Base-by-base conservation (phyloP, 2,888 invertebrate species). In the Iselma pallidipennis region DNA sequence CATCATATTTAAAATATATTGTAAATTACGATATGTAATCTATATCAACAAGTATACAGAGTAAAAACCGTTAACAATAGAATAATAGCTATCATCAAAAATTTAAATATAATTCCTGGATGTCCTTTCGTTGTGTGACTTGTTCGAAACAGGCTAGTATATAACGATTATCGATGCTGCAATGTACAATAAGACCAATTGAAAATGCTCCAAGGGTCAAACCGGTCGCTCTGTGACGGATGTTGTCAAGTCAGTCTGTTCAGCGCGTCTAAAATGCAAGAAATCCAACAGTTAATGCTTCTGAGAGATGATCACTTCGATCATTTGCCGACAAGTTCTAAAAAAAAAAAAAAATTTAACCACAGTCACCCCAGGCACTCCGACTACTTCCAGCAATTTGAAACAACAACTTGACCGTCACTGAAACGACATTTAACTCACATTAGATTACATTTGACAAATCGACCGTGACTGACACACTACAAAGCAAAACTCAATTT, bases 241-340 rank as follows among this genome's bases (percentile, higher is more conserved):
- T 63, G 59, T 52, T 52, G 58, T 58, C 52, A 63, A 51, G 55
- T 59, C 16, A 21, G 31, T 4, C 55, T 37, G 55, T 56, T 53
- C 42, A 42, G 55, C 63, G 63, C 52, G 37, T 53, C 58, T 59
- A 59, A 63, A 63, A 63, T 59, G 51, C 63, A 59, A 63, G 63
- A 56, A 63, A 63, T 59, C 52, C 59, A 28, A 42, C 42, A 42
- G 51, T 51, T 51, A 51, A 51, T 51, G 51, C 51, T 51, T 51
- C 51, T 31, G 51, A 14, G 31, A 29, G 51, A 31, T 31, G 51
- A 26, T 28, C 51, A 31, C 19, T 51, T 51, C 42, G 42, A 42
- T 42, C 42, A 21, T 42, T 42, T 10, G 42, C 42, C 42, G 42
- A 21, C 42, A 42, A 42, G 2, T 10, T 42, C 21, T 2, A 42